Conservation (phyloP, 2,888 invertebrate genomes). For the Athalia cordata region DNA sequence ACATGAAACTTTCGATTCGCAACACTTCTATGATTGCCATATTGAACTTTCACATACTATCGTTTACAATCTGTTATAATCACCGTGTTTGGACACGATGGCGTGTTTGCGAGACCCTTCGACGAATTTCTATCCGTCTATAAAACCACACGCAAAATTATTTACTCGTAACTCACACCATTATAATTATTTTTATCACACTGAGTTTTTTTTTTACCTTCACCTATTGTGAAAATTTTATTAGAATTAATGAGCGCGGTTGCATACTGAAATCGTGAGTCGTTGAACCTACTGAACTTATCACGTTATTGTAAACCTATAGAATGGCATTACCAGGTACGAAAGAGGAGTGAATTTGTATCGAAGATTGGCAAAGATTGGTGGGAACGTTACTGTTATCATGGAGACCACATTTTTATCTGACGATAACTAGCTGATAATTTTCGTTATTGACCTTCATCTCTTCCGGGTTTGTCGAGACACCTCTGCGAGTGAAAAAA, state of each 20-base stretch:
- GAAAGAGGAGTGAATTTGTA: constrained; percentile 5
- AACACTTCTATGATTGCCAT: too few relatives aligned
- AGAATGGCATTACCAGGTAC: not conserved
- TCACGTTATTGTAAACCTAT: not conserved
- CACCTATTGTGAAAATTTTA: not conserved
- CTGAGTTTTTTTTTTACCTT: too few relatives aligned
- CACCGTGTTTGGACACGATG: too few relatives aligned
- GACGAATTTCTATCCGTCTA: too few relatives aligned
- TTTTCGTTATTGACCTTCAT: constrained; percentile 16
- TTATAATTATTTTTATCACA: too few relatives aligned
- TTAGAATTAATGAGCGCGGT: not conserved
- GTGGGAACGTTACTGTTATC: constrained; percentile 6
- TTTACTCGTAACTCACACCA: too few relatives aligned
- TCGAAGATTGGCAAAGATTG: not conserved
- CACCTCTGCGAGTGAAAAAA: not conserved
- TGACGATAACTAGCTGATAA: constrained; percentile 23
- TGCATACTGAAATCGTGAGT: not conserved
- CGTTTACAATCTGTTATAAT: too few relatives aligned
- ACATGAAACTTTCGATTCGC: too few relatives aligned
- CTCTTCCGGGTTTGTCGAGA: constrained; percentile 15
- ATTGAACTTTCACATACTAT: too few relatives aligned
- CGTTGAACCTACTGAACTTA: not conserved
- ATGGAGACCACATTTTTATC: constrained; percentile 30
- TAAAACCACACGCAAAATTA: too few relatives aligned
- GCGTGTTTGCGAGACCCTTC: too few relatives aligned